Base-by-base conservation (phyloP, 2,113 vertebrate genomes). In the Petrocephalus microphthalmus region DNA sequence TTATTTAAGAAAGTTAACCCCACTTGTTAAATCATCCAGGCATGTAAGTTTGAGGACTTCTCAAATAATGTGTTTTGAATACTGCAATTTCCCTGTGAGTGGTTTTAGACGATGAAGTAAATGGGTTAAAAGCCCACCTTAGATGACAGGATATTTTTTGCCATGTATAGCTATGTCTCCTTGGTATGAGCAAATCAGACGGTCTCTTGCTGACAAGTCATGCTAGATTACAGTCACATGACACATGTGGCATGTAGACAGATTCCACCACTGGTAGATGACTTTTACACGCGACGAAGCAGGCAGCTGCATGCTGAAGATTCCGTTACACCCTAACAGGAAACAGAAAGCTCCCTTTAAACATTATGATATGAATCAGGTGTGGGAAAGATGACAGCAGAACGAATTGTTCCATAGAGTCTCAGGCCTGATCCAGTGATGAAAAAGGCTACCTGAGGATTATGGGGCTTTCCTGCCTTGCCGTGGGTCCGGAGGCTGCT, bases 341-440 rank as follows among this genome's bases (percentile, higher is more conserved):
- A 86, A 86, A 86, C 85, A 57, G 85, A 86, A 20, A 86, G 54
- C 85, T 60, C n/a, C 83, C 49, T 53, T 45, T n/a, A 47, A 10
- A 42, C 37, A 84, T n/a, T 25, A 84, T n/a, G 1, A 84, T 25
- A 51, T 22, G 45, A 78, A 51, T 84, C 19, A 47, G 42, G 42
- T 51, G 37, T 78, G 17, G 19, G 19, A 49, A 83, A 83, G 17
- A 49, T 47, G 20, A 83, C 19, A 83, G 37, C 81, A 49, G 11
- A 20, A 83, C 2, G 0, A 53, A 53, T 25, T 54, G 51, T 85
- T 85, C 51, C 49, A 54, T 2, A 33, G 49, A 57, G 25, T 49
- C 15, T 85, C 33, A 25, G 51, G 11, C n/a, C 22, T 29, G 13
- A 29, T 15, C 11, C 29, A 45, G 86, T 4, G 33, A 49, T 67